phyloP scores from a whole-genome alignment of 2,113 vertebrate genomes.

The Microtus montanus region DNA sequence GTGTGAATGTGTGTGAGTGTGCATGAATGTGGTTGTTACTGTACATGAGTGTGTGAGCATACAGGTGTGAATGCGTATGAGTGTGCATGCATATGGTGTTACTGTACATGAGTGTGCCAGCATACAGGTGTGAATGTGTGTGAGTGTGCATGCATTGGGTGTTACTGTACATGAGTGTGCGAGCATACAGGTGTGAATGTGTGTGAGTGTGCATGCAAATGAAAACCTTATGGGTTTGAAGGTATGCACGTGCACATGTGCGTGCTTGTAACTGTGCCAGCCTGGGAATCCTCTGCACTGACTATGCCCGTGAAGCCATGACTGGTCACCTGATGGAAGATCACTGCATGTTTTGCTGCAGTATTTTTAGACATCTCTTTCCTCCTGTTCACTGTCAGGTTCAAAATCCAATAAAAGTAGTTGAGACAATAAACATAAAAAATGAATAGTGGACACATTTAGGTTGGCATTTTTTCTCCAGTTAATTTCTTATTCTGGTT shows the following conservation, averaged over 20 bases:
- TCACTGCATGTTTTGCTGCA: fast-evolving
- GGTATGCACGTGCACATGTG: neutral
- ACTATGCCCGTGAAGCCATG: neutral
- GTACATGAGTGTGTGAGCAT: neutral
- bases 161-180: neutral
- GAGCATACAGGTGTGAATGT: neutral
- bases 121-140: neutral
- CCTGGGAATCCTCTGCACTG: neutral
- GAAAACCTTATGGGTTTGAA: neutral
- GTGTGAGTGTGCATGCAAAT: neutral
- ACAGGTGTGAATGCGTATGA: neutral
- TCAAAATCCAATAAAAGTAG: neutral
- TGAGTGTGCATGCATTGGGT: neutral
- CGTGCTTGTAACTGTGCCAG: too few species aligned
- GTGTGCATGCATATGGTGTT: neutral
- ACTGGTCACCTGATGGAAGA: neutral
- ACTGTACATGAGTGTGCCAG: neutral
- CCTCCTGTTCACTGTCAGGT: neutral
- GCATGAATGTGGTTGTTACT: neutral
- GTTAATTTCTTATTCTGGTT: neutral
- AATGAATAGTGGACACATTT: neutral
- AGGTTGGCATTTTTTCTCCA: neutral
- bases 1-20: neutral
- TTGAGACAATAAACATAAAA: neutral
- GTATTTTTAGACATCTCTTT: neutral